Conservation (phyloP, 2,888 invertebrate genomes). For the Bellardia pandia region DNA sequence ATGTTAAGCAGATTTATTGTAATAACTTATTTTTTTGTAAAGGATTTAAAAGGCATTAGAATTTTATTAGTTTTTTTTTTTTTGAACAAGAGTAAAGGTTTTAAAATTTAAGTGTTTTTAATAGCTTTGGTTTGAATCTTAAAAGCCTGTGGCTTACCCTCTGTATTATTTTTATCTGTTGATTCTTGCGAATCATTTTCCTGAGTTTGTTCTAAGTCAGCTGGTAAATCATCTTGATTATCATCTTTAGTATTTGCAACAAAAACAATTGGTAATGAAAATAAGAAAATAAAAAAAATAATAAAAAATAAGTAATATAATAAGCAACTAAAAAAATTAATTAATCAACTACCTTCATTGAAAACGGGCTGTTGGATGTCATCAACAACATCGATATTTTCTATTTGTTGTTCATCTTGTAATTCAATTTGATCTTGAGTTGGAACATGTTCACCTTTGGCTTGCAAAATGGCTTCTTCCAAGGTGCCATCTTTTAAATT, state of each 20-base stretch:
- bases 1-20: slow-evolving; percentile 57
- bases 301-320: slow-evolving; percentile 76
- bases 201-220: slow-evolving; percentile 74
- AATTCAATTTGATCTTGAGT: slow-evolving; percentile 84
- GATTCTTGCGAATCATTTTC: slow-evolving; percentile 75
- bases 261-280: slow-evolving; percentile 31
- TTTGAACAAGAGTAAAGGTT: background rate
- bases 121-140: background rate
- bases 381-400: slow-evolving; percentile 77
- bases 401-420: slow-evolving; percentile 81
- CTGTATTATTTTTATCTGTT: slow-evolving; percentile 75
- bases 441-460: slow-evolving; percentile 82
- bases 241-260: slow-evolving; percentile 57
- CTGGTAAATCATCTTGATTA: slow-evolving; percentile 74
- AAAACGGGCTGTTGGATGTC: slow-evolving; percentile 81
- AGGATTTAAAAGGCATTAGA: background rate
- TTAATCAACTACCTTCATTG: slow-evolving; percentile 84
- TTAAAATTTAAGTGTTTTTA: slow-evolving; percentile 10
- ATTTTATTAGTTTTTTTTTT: slow-evolving; percentile 11
- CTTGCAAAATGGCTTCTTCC: slow-evolving; percentile 88
- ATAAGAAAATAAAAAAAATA: slow-evolving; percentile 66
- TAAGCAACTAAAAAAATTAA: slow-evolving; percentile 68
- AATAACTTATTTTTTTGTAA: background rate
- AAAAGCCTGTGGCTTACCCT: slow-evolving; percentile 79
- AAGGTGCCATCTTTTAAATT: slow-evolving; percentile 86